Percentiles rank a stretch among this genome's conserved stretches.
Conservation (phyloP, 1,140 invertebrate genomes). For the Drosophila malerkotliana region DNA sequence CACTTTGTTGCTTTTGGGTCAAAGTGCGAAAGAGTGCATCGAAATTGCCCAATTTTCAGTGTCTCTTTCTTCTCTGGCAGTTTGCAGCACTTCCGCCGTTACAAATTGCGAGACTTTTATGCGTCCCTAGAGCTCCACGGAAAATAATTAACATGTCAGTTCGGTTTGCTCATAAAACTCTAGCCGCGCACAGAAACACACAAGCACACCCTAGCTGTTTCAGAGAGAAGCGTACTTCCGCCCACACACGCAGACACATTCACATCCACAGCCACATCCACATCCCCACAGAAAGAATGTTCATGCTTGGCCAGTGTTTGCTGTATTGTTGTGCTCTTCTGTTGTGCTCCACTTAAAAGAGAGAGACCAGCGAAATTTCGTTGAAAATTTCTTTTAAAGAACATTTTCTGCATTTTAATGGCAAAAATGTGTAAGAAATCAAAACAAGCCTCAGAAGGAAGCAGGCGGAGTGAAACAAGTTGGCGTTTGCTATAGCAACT, state of each 20-base stretch:
- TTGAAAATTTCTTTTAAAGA: slow-evolving; percentile 44
- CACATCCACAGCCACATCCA: background rate
- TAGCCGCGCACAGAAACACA: slow-evolving; percentile 7
- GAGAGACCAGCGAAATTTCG: slow-evolving; percentile 38
- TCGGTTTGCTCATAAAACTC: slow-evolving; percentile 41
- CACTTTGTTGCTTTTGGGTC: slow-evolving; percentile 20
- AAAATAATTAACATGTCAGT: slow-evolving; percentile 69
- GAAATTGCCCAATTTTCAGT: slow-evolving; percentile 34
- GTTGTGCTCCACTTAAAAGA: slow-evolving; percentile 19
- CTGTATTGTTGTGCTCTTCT: background rate
- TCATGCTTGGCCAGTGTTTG: background rate
- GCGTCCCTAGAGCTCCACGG: slow-evolving; percentile 39
- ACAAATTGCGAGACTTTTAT: slow-evolving; percentile 15
- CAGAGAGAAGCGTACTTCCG: background rate
- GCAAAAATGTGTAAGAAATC: slow-evolving; percentile 69
- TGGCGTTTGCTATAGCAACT: background rate
- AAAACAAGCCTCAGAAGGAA: slow-evolving; percentile 39
- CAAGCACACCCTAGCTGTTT: slow-evolving; percentile 2
- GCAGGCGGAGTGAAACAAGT: slow-evolving; percentile 23
- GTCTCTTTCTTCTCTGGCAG: background rate
- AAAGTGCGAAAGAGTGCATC: slow-evolving; percentile 37
- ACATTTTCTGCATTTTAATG: slow-evolving; percentile 56
- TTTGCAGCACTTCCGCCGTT: background rate
- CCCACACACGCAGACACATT: slow-evolving; percentile 2
- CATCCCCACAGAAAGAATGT: background rate